A percentile compares a stretch with the other conserved stretches of the same genome.
Evolutionary conservation across 2,113 vertebrate genomes (phyloP).

Genomic region (Eonycteris spelaea): DNA sequence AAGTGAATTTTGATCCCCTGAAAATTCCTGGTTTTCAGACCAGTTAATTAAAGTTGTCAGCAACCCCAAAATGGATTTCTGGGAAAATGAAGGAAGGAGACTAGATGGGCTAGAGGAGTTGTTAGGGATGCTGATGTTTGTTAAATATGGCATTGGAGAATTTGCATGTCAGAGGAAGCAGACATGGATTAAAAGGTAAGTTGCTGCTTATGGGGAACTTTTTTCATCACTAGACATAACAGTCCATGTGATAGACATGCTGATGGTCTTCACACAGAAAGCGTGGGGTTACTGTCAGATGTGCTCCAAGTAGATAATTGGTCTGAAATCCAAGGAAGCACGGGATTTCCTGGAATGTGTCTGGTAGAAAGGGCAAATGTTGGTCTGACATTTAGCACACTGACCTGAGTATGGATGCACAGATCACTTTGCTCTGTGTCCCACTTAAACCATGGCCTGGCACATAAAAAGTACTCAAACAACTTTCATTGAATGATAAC

Average conservation of each 20-base stretch:
- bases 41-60: neutral
- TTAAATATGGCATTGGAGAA: neutral
- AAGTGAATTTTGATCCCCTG: neutral
- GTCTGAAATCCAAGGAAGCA: neutral
- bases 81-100: neutral
- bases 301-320: neutral
- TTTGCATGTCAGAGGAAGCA: neutral
- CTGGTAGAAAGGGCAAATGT: neutral
- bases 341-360: neutral
- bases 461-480: neutral
- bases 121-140: neutral
- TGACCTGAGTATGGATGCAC: neutral
- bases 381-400: neutral
- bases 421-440: neutral
- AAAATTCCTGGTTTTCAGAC: neutral
- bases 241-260: neutral
- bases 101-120: neutral
- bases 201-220: neutral
- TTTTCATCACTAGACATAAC: neutral
- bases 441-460: neutral
- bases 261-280: neutral
- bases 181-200: fast-evolving
- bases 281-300: neutral
- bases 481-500: neutral
- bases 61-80: neutral